Evolutionary conservation across 2,113 vertebrate genomes (phyloP).

Genomic region (Erythrolamprus reginae): DNA sequence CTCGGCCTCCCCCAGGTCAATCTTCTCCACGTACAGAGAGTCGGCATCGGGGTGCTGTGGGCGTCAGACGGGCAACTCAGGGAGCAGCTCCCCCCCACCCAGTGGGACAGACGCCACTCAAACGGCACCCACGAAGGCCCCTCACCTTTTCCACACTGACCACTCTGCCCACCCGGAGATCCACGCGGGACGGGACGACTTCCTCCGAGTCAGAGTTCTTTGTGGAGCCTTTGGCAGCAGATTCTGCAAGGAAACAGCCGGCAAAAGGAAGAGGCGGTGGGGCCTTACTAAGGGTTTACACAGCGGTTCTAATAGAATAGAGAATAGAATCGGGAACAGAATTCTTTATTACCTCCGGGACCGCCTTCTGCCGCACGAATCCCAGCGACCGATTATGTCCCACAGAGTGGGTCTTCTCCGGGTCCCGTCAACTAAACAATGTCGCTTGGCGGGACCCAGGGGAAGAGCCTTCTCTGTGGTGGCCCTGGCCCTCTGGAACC

Average conservation of each 20-base stretch:
- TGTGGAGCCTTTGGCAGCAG: conserved; percentile 67
- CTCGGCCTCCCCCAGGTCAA: conserved; percentile 86
- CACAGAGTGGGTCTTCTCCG: no score
- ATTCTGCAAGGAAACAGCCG: conserved; percentile 65
- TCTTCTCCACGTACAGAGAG: conserved; percentile 89
- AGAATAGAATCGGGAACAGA: no score
- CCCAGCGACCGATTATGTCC: no score
- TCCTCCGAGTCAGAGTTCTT: conserved; percentile 78
- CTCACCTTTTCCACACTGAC: conserved; percentile 87
- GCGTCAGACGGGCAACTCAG: not conserved
- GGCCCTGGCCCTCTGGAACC: no score
- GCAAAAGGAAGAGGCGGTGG: not conserved
- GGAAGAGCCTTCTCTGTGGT: no score
- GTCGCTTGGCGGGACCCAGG: no score
- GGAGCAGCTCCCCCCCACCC: no score
- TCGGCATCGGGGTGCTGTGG: conserved; percentile 90
- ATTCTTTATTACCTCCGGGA: no score
- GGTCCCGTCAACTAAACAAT: no score
- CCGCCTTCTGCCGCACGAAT: no score
- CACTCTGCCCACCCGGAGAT: conserved; percentile 91
- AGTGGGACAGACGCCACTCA: not conserved
- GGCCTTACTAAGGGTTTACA: no score
- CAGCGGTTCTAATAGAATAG: no score
- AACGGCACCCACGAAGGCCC: not conserved
- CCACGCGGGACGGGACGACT: conserved; percentile 83